A percentile compares a stretch with the other conserved stretches of the same genome.
Conservation (phyloP, 2,888 invertebrate species). For the Mystacides longicornis region DNA sequence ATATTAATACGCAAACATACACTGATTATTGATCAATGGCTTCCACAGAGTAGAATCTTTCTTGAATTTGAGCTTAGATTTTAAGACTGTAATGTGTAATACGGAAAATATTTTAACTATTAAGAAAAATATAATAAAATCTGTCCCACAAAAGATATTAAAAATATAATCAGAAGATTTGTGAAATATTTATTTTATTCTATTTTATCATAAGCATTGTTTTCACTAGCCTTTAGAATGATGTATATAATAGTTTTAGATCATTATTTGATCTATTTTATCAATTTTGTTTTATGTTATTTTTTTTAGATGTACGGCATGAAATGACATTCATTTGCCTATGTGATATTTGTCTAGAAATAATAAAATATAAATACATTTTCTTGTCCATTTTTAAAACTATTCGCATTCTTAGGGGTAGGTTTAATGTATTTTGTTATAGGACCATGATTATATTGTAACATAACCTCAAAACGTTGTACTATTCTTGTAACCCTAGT, state of each 20-base stretch:
- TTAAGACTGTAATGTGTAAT: conserved; percentile 21
- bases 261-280: too few relatives aligned
- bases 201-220: not conserved
- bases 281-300: too few relatives aligned
- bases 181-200: too few relatives aligned
- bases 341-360: not conserved
- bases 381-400: not conserved
- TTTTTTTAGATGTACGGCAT: too few relatives aligned
- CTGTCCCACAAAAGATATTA: not conserved
- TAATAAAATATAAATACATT: not conserved
- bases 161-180: not conserved
- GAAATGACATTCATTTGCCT: too few relatives aligned
- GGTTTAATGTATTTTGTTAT: too few relatives aligned
- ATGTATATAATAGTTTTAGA: not conserved
- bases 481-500: not conserved
- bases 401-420: not conserved
- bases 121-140: not conserved
- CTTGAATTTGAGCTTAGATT: conserved; percentile 30
- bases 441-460: not conserved
- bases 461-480: not conserved
- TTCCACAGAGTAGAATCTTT: conserved; percentile 18
- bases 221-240: not conserved
- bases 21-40: conserved; percentile 9
- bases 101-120: not conserved
- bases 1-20: conserved; percentile 3